Evolutionary conservation across 2,888 invertebrate species (phyloP), one percentile per base, ranked within the genome.

Genomic region (Agrenia bidenticulata): DNA sequence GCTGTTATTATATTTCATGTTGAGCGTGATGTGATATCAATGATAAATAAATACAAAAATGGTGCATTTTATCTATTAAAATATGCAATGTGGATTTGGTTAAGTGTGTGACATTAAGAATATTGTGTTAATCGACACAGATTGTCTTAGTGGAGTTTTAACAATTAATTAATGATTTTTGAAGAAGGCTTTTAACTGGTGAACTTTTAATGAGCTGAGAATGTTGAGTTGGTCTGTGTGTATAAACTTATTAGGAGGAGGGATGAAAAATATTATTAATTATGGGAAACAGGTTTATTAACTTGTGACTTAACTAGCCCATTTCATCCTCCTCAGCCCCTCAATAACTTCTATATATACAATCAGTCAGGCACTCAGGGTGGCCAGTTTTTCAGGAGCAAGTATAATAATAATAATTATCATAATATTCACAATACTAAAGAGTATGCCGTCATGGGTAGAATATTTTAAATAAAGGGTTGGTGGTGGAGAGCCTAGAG

Each of bases 221-320:
- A n/a, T n/a, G n/a, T n/a, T 45, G 9, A 45, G 4, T 5, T 45
- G 9, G 4, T 11, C 32, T 32, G 11, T 32, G 4, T 32, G 32
- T 32, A 32, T 11, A 32, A 11, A 32, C 11, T 4, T 32, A 32
- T n/a, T n/a, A n/a, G n/a, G n/a, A 32, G 4, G 11, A 32, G 5
- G 32, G 4, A 32, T 32, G 32, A 32, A 32, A 32, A 32, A 32
- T 32, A 7, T 7, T 32, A 4, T 32, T 32, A 11, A 45, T 45
- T 45, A 5, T 45, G 45, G 45, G 45, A 45, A 45, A 45, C 45
- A 45, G 45, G 45, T 45, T 45, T 45, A 45, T 15, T 45, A 19
- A 45, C 45, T 45, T 17, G 5, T 32, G 11, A 32, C 4, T 32
- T 7, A 11, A 32, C 5, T 32, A 32, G 32, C 11, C 32, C 32